Evolutionary conservation across 2,113 vertebrate genomes (phyloP).

Genomic region (Channa maculata): DNA sequence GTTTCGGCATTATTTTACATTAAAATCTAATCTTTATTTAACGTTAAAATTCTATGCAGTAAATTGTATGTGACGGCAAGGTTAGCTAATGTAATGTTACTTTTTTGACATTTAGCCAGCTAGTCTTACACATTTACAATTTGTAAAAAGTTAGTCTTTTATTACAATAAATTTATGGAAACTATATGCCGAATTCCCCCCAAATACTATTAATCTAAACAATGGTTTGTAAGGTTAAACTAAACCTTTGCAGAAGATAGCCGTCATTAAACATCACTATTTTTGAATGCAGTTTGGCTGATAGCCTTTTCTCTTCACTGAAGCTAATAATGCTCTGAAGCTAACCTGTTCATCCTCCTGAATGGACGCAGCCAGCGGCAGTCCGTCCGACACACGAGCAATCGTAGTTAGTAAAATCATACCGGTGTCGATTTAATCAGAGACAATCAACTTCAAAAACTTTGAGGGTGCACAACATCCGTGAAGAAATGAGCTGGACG

Average conservation of each 20-base stretch:
- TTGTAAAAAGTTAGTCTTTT: background rate
- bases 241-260: background rate
- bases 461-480: constrained; percentile 3
- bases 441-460: background rate
- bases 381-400: constrained; percentile 92
- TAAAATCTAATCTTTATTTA: too few species aligned
- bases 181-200: background rate
- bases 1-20: too few species aligned
- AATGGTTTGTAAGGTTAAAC: background rate
- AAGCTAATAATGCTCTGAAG: too few species aligned
- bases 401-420: constrained; percentile 95
- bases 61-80: too few species aligned
- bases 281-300: background rate
- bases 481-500: constrained; percentile 40
- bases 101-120: too few species aligned
- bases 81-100: too few species aligned
- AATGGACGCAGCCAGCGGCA: constrained; percentile 93
- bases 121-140: too few species aligned
- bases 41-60: too few species aligned
- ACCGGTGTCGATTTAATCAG: background rate
- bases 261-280: background rate
- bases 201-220: too few species aligned
- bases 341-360: constrained; percentile 93
- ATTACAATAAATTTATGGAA: background rate
- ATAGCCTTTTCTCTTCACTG: too few species aligned